Base-by-base conservation (phyloP, 2,113 vertebrate genomes). In the Leptobrachium leishanense region DNA sequence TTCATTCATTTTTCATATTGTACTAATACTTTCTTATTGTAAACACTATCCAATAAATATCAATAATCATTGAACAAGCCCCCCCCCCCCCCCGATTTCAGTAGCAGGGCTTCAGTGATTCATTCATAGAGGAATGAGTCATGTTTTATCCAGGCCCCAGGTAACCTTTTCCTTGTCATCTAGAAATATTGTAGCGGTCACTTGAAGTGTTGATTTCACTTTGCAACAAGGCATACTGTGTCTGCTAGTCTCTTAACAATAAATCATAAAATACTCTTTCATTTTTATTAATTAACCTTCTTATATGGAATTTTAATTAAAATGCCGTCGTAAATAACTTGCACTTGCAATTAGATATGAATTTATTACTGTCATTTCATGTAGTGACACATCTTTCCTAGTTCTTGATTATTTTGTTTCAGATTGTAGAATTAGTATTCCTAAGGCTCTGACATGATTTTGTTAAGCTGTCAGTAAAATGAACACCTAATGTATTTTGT, bases 271-370 rank as follows among this genome's bases (percentile, higher is more conserved):
- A 71, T 63, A 13, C 10, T 77, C 43, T 67, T 72, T 67, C 39
- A 59, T 66, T 55, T 65, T 73, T 73, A 73, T 68, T 73, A 74
- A 74, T 80, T 80, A 74, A 74, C 71, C 77, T 80, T 74, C 42
- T n/a, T 73, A 40, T 55, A 74, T 74, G 57, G 53, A 68, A 68
- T 74, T 81, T 74, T 74, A 81, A 74, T 81, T 59, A 81, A 74
- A 50, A 81, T 67, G 43, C 67, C 40, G 53, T 57, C 78, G 64
- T 81, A 81, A 81, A 81, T 81, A 81, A 81, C 53, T 68, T 43
- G 65, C 55, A 59, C 42, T 74, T 74, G 78, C 50, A 74, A 81
- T 63, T 62, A 81, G 65, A 68, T 74, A 68, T 41, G 78, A 81
- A 81, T 81, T 81, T 81, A 81, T 81, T 74, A 68, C 41, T 68